Base-by-base conservation (phyloP, 2,113 vertebrate species). In the Gallinago jamesoni region DNA sequence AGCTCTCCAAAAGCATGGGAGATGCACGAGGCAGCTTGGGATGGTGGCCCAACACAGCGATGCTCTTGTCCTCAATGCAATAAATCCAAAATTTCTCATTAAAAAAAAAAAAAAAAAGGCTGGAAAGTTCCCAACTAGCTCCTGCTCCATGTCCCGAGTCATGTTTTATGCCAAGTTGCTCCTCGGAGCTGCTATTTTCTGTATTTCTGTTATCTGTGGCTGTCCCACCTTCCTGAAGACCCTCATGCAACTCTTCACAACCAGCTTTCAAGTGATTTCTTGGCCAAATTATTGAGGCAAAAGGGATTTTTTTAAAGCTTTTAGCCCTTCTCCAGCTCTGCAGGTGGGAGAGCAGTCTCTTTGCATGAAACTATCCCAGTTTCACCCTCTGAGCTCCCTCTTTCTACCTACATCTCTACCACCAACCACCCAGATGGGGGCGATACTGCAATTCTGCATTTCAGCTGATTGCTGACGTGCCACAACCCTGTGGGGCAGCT, bases 391-490 rank as follows among this genome's bases (percentile, higher is more conserved):
- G 17, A 64, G 53, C 23, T 82, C 8, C 25, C n/a, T 39, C 22
- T 1, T 0, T 23, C 41, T 45, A 19, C 17, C 20, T 55, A 20
- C n/a, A 53, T 39, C 43, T 82, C 22, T 14, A 31, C 27, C 12
- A 2, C 39, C n/a, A 48, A 1, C 7, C 53, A 47, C 18, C 0
- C 17, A 37, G 67, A 37, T 0, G 0, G 16, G 16, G 31, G 7
- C 0, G 2, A 14, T 14, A 16, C 45, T n/a, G 60, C 14, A 53
- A 9, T 87, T 81, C 62, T 37, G 37, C 2, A 1, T 33, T 81
- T 74, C 5, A 3, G 5, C 19, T 17, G 64, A 6, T n/a, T 1
- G 17, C 55, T 43, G 30, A 57, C 12, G 16, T 48, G 30, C 33
- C 31, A 6, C 33, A 39, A 5, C 74, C 27, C 11, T 10, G 19